Base-by-base conservation (phyloP, 1,140 invertebrate species). In the Periplaneta americana region DNA sequence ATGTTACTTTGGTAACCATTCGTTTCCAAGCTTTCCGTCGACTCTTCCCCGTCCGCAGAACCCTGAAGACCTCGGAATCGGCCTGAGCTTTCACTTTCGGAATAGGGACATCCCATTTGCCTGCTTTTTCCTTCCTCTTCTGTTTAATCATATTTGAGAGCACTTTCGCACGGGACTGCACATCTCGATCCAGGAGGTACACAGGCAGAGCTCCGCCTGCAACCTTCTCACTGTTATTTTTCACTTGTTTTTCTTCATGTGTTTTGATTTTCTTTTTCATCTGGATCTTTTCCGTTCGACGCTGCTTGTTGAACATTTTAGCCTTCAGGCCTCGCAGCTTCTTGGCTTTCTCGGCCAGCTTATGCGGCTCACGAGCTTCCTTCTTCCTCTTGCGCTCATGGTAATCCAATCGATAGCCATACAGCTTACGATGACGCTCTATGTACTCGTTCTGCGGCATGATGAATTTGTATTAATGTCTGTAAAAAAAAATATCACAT, bases 401-500 rank as follows among this genome's bases (percentile, higher is more conserved):
- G 93, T 99, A 97, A 91, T 99, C 98, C 79, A 99, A 91, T 78
- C 98, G 93, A 82, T 96, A 92, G 85, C 99, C 99, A 91, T 99
- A 95, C 3, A 99, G 92, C 88, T 99, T 99, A 85, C 95, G 93
- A 88, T 98, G 97, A 78, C 98, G 92, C 85, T 99, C 99, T 89
- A 99, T 99, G 89, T 99, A 98, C 88, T 99, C 98, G 93, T 99
- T 99, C 91, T 99, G 99, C 85, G 99, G 98, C 99, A 98, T 98
- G 85, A 86, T 94, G 87, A 75, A 18, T 39, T 34, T 74, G 0
- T 0, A 3, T 22, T 15, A 9, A n/a, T 57, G 22, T 37, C 80
- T 81, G 74, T n/a, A 81, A 81, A 80, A 35, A 74, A 81, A 57
- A 4, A 18, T 48, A 11, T 22, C 9, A 22, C 11, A 2, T 37